Base-by-base conservation (phyloP, 2,888 invertebrate species). In the Chaitophorus viminalis region DNA sequence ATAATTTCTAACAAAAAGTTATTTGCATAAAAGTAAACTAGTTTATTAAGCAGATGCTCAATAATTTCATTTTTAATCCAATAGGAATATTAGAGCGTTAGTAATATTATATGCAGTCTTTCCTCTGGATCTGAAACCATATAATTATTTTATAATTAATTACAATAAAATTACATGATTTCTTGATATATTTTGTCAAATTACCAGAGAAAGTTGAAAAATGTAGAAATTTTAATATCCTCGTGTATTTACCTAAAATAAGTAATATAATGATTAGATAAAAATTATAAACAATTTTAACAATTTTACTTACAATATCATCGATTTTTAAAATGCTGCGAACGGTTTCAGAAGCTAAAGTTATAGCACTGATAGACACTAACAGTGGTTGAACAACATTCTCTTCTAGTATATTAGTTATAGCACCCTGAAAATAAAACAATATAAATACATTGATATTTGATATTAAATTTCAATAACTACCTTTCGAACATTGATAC, bases 281-380 rank as follows among this genome's bases (percentile, higher is more conserved):
- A 65, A 29, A 11, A n/a, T n/a, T 68, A 29, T 11, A 9, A n/a
- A 29, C 25, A 68, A 68, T 3, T n/a, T n/a, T 33, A 46, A 18
- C 39, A 68, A 29, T 11, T 52, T 39, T n/a, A 93, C 95, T 95
- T 91, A 99, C 98, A 92, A 99, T 99, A 92, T 99, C 99, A 92
- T 99, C 99, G 91, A 99, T 99, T 93, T 99, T 99, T 91, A 99
- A 94, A 92, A 99, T 99, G 90, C 98, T 97, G 90, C 99, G 95
- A 89, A 99, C 97, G 82, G 99, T 99, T 93, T 99, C 99, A 0
- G 99, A 96, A 89, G 99, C 96, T 90, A 99, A 94, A 87, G 95
- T 97, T 90, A 99, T 95, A 81, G 98, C 98, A 90, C 97, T 98
- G 82, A 95, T 95, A 88, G 98, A 97, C 84, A 99, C 99, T 91